Conservation (phyloP, 2,888 invertebrate species). For the Oscheius sp. region DNA sequence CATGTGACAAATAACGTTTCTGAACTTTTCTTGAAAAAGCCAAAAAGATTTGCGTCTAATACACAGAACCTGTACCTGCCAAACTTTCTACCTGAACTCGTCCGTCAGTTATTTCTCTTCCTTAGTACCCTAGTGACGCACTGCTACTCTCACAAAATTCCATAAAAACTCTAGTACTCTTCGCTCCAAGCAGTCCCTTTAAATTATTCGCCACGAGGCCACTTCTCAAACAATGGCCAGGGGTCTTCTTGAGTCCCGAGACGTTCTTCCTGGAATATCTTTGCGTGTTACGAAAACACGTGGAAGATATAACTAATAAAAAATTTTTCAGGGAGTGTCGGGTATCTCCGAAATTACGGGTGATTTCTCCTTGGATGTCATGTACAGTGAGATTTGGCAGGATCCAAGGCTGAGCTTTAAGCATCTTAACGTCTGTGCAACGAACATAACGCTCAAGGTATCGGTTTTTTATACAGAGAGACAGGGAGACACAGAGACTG, state of each 20-base stretch:
- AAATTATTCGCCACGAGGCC: slow-evolving; percentile 16
- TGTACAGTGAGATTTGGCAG: slow-evolving; percentile 73
- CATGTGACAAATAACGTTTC: neutral
- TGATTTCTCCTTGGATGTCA: slow-evolving; percentile 72
- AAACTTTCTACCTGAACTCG: neutral
- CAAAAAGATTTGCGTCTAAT: neutral
- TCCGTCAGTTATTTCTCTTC: neutral
- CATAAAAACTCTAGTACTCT: slow-evolving; percentile 1
- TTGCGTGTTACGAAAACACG: too few relatives aligned
- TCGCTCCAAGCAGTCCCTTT: slow-evolving; percentile 1
- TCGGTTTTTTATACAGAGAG: too few relatives aligned
- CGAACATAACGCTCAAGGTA: slow-evolving; percentile 72
- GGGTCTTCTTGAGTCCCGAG: neutral
- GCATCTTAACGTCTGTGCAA: slow-evolving; percentile 72
- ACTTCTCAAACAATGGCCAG: slow-evolving; percentile 14
- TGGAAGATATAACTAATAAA: neutral
- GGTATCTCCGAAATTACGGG: slow-evolving; percentile 73
- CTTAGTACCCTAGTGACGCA: neutral
- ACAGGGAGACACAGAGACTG: neutral
- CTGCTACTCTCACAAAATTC: too few relatives aligned
- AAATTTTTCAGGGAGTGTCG: slow-evolving; percentile 67
- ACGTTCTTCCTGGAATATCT: neutral
- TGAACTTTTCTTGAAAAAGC: neutral
- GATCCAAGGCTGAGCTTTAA: slow-evolving; percentile 72
- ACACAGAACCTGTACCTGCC: too few relatives aligned